Conservation (phyloP, 2,797 vertebrate species). For the Jordanella pulchra region DNA sequence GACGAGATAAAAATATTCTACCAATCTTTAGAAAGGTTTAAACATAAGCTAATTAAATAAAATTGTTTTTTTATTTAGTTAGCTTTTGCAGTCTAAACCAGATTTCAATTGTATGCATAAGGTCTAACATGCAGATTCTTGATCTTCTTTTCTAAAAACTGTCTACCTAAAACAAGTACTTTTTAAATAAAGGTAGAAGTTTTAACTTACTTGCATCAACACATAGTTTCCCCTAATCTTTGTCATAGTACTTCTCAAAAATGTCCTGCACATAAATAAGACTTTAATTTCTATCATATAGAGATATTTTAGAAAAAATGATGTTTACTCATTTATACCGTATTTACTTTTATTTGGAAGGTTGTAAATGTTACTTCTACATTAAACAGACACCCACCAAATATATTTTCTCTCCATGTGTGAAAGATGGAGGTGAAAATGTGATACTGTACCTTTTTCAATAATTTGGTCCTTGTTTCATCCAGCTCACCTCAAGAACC, state of each 20-base stretch:
- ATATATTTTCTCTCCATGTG: slow-evolving; percentile 25
- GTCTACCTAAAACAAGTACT: not conserved
- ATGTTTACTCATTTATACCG: not conserved
- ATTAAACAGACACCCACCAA: not conserved
- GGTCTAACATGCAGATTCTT: not conserved
- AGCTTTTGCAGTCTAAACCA: too few relatives aligned
- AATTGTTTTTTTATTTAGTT: too few relatives aligned
- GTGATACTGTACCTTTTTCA: slow-evolving; percentile 61
- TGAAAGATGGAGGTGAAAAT: slow-evolving; percentile 57
- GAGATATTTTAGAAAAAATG: not conserved
- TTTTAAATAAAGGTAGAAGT: not conserved
- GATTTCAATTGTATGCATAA: too few relatives aligned
- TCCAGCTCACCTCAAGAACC: slow-evolving; percentile 26
- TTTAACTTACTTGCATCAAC: not conserved
- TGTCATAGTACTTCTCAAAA: not conserved
- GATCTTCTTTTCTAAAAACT: not conserved
- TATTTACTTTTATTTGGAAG: not conserved
- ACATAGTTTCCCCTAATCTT: not conserved
- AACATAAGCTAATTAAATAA: not conserved
- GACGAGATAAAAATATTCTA: too few relatives aligned
- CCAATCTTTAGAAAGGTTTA: too few relatives aligned
- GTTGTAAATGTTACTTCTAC: not conserved
- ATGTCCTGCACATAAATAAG: not conserved
- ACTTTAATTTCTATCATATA: too few relatives aligned
- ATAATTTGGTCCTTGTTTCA: slow-evolving; percentile 8